These are phyloP conservation scores for Nomada ruficornis DNA, from an alignment of 2,888 invertebrate genomes.

Conservation along the genomic window DNA sequence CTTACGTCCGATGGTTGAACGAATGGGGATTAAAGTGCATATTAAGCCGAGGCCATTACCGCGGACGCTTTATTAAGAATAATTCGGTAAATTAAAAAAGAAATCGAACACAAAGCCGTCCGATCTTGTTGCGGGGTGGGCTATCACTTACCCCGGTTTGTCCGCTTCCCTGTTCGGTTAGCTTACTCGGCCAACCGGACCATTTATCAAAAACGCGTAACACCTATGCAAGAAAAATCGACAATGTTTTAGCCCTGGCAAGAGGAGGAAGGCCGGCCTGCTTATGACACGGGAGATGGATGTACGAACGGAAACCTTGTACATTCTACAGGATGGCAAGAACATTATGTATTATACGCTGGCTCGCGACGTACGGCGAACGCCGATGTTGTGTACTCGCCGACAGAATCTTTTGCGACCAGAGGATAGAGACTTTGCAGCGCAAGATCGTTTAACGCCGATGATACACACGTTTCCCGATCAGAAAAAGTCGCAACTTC, in stretches of 20 bases:
- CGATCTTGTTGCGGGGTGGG: background rate
- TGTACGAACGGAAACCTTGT: conserved; percentile 76
- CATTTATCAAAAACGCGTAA: conserved; percentile 78
- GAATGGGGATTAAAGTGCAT: conserved; percentile 57
- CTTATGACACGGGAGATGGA: conserved; percentile 79
- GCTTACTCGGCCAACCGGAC: conserved; percentile 53
- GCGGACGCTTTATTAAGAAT: conserved; percentile 33
- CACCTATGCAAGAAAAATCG: conserved; percentile 80
- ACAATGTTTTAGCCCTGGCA: conserved; percentile 75
- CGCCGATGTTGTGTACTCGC: conserved; percentile 39
- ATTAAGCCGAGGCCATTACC: conserved; percentile 43
- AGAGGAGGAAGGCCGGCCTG: conserved; percentile 72
- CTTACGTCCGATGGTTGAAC: conserved; percentile 53
- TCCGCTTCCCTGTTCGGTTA: conserved; percentile 29
- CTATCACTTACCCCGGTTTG: conserved; percentile 24
- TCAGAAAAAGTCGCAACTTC: background rate
- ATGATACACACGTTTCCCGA: conserved; percentile 31
- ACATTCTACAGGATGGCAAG: conserved; percentile 73
- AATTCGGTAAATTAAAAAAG: conserved; percentile 31
- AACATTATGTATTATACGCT: conserved; percentile 77
- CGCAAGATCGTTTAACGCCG: conserved; percentile 48
- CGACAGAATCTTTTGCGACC: conserved; percentile 60
- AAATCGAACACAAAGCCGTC: conserved; percentile 28
- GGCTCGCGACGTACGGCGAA: conserved; percentile 24
- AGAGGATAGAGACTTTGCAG: conserved; percentile 60